Evolutionary conservation across 2,113 vertebrate genomes (phyloP), one percentile per base, ranked within the genome.

Genomic region (Urocitellus parryii): DNA sequence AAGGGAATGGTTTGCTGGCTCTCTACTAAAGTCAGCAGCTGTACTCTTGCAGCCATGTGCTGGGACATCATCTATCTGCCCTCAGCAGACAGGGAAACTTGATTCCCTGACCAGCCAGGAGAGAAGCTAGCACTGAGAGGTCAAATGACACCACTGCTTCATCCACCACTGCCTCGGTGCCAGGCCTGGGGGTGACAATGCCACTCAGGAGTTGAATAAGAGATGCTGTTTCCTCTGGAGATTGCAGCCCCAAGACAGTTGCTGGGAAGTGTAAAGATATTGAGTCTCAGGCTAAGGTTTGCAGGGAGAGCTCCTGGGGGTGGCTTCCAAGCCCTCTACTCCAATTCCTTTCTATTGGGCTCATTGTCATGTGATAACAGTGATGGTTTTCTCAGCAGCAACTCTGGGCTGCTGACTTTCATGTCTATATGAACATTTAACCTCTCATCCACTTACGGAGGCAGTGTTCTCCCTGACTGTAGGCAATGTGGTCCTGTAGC

Each of bases 351-450:
- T 34, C 27, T 68, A 6, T 14, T 34, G 32, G n/a, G 39, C 34
- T 56, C 51, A 17, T 10, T 17, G 0, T 22, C 20, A 25, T 0
- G 3, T 14, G n/a, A 10, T 20, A 10, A 82, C 20, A 8, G 17
- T 2, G 29, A 29, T 16, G 5, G 39, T 65, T 45, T 7, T 34
- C 20, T 14, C 20, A 51, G n/a, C 34, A 51, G 56, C 74, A 32
- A 10, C 56, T 53, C 27, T 61, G 73, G 65, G 42, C 20, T 16
- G 0, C 8, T 25, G 65, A 53, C 37, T 10, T 58, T 12, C 34
- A 53, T 34, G 67, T 42, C 1, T 0, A n/a, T 5, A 22, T n/a
- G 10, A 1, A 11, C 11, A 16, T n/a, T 17, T 45, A 2, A 48
- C 12, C 67, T 51, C 4, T n/a, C 10, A 0, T 27, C 24, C 37